These are phyloP conservation scores for Dynastes tityus DNA, from an alignment of 2,888 invertebrate species.

Conservation along the genomic window DNA sequence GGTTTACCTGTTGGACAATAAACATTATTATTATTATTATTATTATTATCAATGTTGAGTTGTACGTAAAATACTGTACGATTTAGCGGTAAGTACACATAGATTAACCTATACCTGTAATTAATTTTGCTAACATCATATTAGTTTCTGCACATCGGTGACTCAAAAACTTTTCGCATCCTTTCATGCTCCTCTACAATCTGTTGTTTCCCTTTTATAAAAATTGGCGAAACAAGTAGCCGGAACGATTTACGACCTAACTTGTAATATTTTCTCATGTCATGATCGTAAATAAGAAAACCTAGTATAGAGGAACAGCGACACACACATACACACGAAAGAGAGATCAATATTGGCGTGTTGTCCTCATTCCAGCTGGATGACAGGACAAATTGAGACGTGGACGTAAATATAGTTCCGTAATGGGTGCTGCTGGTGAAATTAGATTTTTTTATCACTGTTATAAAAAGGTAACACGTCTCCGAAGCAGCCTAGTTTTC, in stretches of 20 bases:
- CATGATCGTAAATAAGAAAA: slow-evolving; percentile 63
- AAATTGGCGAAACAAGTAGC: slow-evolving; percentile 47
- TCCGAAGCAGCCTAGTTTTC: slow-evolving; percentile 31
- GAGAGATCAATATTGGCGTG: slow-evolving; percentile 63
- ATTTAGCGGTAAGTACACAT: too few relatives aligned
- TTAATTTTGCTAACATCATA: neutral
- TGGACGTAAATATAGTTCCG: slow-evolving; percentile 51
- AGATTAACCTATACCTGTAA: neutral
- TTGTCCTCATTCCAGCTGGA: slow-evolving; percentile 59
- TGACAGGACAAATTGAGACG: slow-evolving; percentile 64
- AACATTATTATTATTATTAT: too few relatives aligned
- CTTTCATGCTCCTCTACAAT: neutral
- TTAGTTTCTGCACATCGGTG: neutral
- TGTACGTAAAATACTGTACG: too few relatives aligned
- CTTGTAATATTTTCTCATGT: slow-evolving; percentile 61
- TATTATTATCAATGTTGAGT: too few relatives aligned
- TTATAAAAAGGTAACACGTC: slow-evolving; percentile 46
- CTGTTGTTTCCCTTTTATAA: slow-evolving; percentile 44
- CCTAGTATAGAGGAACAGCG: slow-evolving; percentile 42
- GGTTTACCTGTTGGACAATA: too few relatives aligned
- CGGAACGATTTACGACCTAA: slow-evolving; percentile 59
- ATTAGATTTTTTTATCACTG: slow-evolving; percentile 51
- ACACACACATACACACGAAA: slow-evolving; percentile 59
- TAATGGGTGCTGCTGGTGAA: slow-evolving; percentile 47
- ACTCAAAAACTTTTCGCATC: neutral